Evolutionary conservation across 2,113 vertebrate genomes (phyloP), one percentile per base, ranked within the genome.

Genomic region (Rafetus swinhoei): DNA sequence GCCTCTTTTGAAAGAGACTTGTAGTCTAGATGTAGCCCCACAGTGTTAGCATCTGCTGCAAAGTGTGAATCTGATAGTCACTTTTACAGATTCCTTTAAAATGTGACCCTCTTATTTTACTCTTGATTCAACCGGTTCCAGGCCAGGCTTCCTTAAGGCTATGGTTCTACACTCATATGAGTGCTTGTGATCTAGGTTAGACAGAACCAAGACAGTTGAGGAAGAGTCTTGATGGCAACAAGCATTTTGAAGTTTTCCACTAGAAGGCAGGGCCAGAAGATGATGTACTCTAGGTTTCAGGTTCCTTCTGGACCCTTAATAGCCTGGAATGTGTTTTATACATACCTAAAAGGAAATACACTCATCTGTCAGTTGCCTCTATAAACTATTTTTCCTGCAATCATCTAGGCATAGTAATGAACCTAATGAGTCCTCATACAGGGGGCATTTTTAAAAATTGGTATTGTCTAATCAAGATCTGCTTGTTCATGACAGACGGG

Each of bases 131-230:
- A 57, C n/a, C 24, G 56, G 13, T 57, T 85, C 57, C 52, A 69
- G 53, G 19, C 9, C 80, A 88, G 55, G 0, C 1, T 56, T 53
- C 59, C 86, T 25, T 55, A 86, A 88, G 56, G 16, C 12, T 15
- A 9, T 3, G 5, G 52, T 79, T 95, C 94, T 88, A 85, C 13
- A 6, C 29, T 14, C 4, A 79, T 7, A 50, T 2, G n/a, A 32
- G 1, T 93, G 52, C 22, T 89, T 92, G 11, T 29, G 22, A 81
- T 69, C 59, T 62, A 92, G 86, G 22, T 82, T 85, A 4, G 35
- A 59, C 55, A 60, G 91, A 72, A 83, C 2, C 6, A 16, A 65
- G 0, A 0, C 3, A 9, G 22, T 77, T 77, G 12, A 25, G 50
- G 74, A 35, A 1, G 7, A 89, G 19, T 50, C 19, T 39, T 77